Evolutionary conservation across 2,113 vertebrate genomes (phyloP), one percentile per base, ranked within the genome.

Genomic region (Lutjanus erythropterus): DNA sequence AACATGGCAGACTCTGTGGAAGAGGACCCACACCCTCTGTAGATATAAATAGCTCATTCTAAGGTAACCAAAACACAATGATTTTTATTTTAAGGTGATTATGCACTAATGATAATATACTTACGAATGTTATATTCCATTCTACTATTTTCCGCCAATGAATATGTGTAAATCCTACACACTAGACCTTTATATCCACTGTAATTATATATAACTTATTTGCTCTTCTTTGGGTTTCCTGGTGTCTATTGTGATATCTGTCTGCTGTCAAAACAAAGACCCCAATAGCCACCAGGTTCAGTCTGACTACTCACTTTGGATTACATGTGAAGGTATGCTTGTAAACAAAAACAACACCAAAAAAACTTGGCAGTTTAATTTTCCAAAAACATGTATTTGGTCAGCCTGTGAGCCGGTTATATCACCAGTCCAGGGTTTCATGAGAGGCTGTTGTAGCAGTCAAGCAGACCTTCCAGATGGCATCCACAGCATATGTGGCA

Each of bases 401-500:
- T 73, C 77, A 31, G 50, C 5, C 41, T 50, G 29, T 71, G 44
- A 78, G 71, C 35, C 18, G 16, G 68, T 82, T 55, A 78, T 70
- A 74, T 84, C 80, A 84, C 81, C 75, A 53, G 82, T 70, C 56
- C 80, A 69, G 44, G 58, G 53, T 64, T 73, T 64, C 70, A 78
- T 15, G 47, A 79, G 78, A 80, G 56, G 71, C 62, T 46, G 55
- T 39, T 10, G 86, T 60, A 53, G 75, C 71, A 82, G 86, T 85
- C 80, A 65, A 55, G 87, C 84, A 72, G 74, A 80, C 85, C 84
- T 86, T 91, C 88, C 90, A 93, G 91, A 89, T 90, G 86, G 83
- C 86, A 78, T 85, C 88, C 75, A 65, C 92, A 89, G 92, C 91
- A 92, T 90, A 92, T 94, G 89, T 89, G 93, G 92, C 93, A 84